phyloP scores from a whole-genome alignment of 1,140 invertebrate genomes.

The Mactra quadrangularis region DNA sequence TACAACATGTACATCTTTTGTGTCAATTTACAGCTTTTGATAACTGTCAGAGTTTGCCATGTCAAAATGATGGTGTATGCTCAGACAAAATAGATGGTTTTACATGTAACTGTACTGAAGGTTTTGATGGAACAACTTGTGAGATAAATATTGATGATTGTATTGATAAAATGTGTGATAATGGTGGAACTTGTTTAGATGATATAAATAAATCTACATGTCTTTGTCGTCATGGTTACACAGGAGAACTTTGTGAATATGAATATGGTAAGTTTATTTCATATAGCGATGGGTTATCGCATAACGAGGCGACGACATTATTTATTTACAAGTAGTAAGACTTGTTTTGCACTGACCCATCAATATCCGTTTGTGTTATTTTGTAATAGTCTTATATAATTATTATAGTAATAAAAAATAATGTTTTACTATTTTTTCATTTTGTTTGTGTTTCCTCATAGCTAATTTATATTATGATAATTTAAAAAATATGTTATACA shows the following conservation, averaged over 20 bases:
- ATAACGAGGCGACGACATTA: too few relatives aligned
- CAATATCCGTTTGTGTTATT: too few relatives aligned
- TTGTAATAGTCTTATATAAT: too few relatives aligned
- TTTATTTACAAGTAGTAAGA: too few relatives aligned
- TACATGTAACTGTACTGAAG: not conserved
- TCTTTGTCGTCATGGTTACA: not conserved
- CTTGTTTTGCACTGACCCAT: too few relatives aligned
- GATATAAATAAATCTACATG: not conserved
- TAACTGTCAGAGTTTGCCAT: not conserved
- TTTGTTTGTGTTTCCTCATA: too few relatives aligned
- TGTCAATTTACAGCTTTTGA: not conserved
- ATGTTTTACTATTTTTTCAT: too few relatives aligned
- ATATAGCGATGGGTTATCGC: too few relatives aligned
- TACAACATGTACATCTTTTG: too few relatives aligned
- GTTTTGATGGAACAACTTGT: not conserved
- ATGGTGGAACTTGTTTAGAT: constrained; percentile 16
- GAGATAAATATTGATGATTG: constrained; percentile 6
- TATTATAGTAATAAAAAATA: too few relatives aligned
- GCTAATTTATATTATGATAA: too few relatives aligned
- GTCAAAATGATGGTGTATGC: not conserved
- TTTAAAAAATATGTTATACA: too few relatives aligned
- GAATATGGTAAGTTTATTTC: not conserved
- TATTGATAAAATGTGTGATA: not conserved
- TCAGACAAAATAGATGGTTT: not conserved
- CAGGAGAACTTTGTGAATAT: not conserved